phyloP scores from a whole-genome alignment of 2,888 invertebrate genomes.

The Leistus spinibarbis region DNA sequence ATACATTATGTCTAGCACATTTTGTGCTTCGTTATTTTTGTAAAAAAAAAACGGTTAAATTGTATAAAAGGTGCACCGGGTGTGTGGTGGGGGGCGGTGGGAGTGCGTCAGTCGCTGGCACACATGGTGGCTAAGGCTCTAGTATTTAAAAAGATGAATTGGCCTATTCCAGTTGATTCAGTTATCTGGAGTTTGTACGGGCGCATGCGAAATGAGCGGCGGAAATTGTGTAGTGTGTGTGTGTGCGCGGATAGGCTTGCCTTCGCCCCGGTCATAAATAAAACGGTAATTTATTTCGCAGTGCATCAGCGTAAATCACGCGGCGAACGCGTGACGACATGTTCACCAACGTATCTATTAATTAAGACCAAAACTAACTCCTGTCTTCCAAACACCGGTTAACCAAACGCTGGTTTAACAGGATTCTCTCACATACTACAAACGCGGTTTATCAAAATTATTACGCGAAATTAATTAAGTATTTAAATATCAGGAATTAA shows the following conservation, averaged over 20 bases:
- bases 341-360: background rate
- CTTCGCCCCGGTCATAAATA: conserved; percentile 28
- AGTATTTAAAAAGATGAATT: conserved; percentile 68
- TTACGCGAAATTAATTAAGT: too few species aligned
- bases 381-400: too few species aligned
- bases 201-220: conserved; percentile 30
- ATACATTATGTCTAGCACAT: too few species aligned
- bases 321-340: conserved; percentile 6
- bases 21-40: too few species aligned
- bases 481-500: too few species aligned
- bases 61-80: too few species aligned
- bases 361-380: too few species aligned
- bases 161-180: conserved; percentile 70
- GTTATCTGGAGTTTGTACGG: conserved; percentile 61
- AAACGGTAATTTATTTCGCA: conserved; percentile 28
- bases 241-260: conserved; percentile 29
- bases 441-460: too few species aligned
- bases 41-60: too few species aligned
- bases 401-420: too few species aligned
- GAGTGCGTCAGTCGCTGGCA: background rate
- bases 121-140: conserved; percentile 41
- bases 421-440: too few species aligned
- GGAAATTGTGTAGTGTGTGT: conserved; percentile 22
- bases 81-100: background rate
- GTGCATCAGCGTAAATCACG: conserved; percentile 31